Conservation (phyloP, 2,888 invertebrate species). For the Drosophila hamatofila region DNA sequence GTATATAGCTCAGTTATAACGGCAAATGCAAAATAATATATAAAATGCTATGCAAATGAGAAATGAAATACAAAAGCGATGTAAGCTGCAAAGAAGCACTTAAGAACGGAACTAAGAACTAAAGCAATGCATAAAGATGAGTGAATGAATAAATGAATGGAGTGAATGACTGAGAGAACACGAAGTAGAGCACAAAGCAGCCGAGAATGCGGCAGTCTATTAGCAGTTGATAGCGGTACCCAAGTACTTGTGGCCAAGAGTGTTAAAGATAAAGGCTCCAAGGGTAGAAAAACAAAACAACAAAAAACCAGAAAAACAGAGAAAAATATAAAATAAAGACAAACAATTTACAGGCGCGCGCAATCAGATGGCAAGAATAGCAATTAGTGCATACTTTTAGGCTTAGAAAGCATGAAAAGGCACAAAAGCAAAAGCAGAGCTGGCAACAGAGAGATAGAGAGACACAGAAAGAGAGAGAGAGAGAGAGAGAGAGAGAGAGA, state of each 20-base stretch:
- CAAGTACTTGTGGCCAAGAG: constrained; percentile 40
- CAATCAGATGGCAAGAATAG: constrained; percentile 69
- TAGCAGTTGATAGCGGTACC: constrained; percentile 66
- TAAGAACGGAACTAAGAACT: constrained; percentile 28
- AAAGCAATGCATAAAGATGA: constrained; percentile 22
- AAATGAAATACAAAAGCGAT: constrained; percentile 19
- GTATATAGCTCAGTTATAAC: not conserved
- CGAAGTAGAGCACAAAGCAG: not conserved
- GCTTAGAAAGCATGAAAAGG: constrained; percentile 35
- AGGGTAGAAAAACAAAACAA: not conserved
- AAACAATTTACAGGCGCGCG: constrained; percentile 28
- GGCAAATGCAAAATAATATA: constrained; percentile 1
- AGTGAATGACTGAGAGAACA: constrained; percentile 10
- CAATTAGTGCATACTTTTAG: constrained; percentile 73
- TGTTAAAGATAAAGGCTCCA: constrained; percentile 24
- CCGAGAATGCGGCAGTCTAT: constrained; percentile 47
- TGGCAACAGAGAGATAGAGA: not conserved
- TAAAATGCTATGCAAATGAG: constrained; percentile 14
- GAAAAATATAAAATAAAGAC: not conserved
- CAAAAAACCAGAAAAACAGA: not conserved
- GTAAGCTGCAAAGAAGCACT: constrained; percentile 28
- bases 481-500: not conserved
- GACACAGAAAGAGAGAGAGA: not conserved
- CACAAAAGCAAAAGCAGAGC: not conserved
- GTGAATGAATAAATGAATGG: constrained; percentile 21